Conservation (phyloP, 2,888 invertebrate species). For the Luffia ferchaultella region DNA sequence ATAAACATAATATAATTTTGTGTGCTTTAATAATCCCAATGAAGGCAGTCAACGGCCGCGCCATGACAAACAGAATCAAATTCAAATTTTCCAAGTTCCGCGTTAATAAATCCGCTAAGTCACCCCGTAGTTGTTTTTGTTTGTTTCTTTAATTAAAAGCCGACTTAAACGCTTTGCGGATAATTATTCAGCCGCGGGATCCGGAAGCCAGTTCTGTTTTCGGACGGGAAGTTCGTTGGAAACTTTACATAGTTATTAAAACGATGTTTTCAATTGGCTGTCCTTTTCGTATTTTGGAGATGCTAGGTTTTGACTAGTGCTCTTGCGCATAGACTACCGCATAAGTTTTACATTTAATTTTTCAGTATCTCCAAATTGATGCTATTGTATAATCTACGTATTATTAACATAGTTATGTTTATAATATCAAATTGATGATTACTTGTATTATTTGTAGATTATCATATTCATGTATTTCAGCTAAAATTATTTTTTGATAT, state of each 20-base stretch:
- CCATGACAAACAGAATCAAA: slow-evolving; percentile 25
- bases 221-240: slow-evolving; percentile 10
- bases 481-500: no score
- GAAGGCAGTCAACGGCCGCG: slow-evolving; percentile 3
- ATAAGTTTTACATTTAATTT: neutral
- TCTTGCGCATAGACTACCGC: neutral
- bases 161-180: slow-evolving; percentile 42
- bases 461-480: no score
- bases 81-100: slow-evolving; percentile 30
- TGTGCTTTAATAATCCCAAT: no score
- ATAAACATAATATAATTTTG: no score
- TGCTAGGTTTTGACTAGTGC: neutral
- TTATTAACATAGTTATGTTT: neutral
- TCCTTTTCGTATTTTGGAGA: neutral
- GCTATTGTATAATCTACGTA: neutral
- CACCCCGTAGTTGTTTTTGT: slow-evolving; percentile 45
- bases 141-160: slow-evolving; percentile 58
- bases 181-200: slow-evolving; percentile 39
- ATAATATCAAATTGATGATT: no score
- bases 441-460: no score
- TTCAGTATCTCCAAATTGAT: no score
- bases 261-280: neutral
- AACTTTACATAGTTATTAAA: neutral
- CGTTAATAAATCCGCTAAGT: slow-evolving; percentile 36
- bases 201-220: slow-evolving; percentile 24